phyloP scores from a whole-genome alignment of 92 coral and sea anemone species.

The Porites cylindrica region DNA sequence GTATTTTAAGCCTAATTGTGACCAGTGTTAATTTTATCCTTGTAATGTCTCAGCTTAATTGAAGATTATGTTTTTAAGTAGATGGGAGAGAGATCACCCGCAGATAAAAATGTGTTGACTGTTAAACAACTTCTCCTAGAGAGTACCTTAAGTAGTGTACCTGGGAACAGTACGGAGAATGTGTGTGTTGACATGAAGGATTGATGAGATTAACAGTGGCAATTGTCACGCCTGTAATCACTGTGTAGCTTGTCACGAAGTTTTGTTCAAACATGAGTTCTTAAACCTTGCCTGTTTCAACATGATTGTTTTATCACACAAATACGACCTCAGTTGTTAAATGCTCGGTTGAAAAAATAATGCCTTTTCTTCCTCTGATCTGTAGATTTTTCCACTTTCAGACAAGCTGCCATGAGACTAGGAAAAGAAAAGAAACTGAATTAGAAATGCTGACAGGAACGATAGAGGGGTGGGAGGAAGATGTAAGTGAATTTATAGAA shows the following conservation, averaged over 20 bases:
- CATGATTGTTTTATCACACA: neutral
- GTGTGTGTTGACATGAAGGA: neutral
- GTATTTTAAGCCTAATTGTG: too few species aligned
- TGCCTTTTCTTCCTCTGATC: neutral
- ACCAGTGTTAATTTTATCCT: too few species aligned
- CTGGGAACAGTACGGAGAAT: too few species aligned
- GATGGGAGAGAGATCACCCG: too few species aligned
- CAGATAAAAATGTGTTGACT: too few species aligned
- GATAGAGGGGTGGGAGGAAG: conserved; percentile 97
- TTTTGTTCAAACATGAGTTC: neutral
- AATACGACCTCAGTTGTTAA: neutral
- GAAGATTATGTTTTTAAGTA: too few species aligned
- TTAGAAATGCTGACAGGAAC: conserved; percentile 97
- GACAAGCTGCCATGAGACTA: conserved; percentile 98
- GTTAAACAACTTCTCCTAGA: too few species aligned
- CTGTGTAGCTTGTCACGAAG: neutral
- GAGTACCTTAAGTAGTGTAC: too few species aligned
- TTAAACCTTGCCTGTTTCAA: neutral
- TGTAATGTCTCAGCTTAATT: too few species aligned
- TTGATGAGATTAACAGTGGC: too few species aligned
- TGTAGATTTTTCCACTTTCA: conserved; percentile 41
- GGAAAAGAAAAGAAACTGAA: conserved; percentile 97
- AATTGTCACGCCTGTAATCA: neutral
- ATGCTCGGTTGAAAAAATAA: neutral
- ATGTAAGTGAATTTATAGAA: conserved; percentile 31